Base-by-base conservation (phyloP, 2,113 vertebrate species). In the Falco punctatus region DNA sequence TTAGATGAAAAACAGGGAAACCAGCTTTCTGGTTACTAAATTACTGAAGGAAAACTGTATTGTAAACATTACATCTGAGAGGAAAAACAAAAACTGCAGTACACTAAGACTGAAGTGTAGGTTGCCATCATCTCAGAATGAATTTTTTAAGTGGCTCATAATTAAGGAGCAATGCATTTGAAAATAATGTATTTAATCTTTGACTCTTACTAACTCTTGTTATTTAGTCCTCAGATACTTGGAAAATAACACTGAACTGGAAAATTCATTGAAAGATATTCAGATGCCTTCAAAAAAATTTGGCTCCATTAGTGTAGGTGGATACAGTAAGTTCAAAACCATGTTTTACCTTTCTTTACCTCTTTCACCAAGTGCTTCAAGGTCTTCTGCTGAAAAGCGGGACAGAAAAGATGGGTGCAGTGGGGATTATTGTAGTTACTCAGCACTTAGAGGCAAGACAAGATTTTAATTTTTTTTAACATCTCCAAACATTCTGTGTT, bases 241-340 rank as follows among this genome's bases (percentile, higher is more conserved):
- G 89, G 98, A 99, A 98, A 98, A 99, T 81, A 99, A 99, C 93
- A 98, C 98, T 61, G 97, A 98, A 33, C 94, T 99, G 96, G 87
- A 98, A 92, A 96, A 97, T 42, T 89, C 98, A 55, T 97, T 99
- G 70, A 91, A 98, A 71, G 96, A 99, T 78, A 96, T 99, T 92
- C 98, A 98, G 88, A 98, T 99, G 98, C 99, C 99, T 86, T 98
- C 98, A 44, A 99, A 99, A 97, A 88, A 90, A 86, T 44, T 98
- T 59, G 97, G 82, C 24, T 96, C 66, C n/a, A 61, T 99, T 88
- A 90, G 8, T 54, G 59, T 99, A 40, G 97, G 96, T 95, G 98
- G 89, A 92, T 98, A 98, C 81, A 97, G 99, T 99, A 98, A 98
- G 99, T 98, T 92, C 59, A 89, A 66, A 92, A 80, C 27, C 1